Percentiles rank a stretch among this genome's conserved stretches.
Conservation (phyloP, 1,140 invertebrate species). For the Ceratosolen fusciceps region DNA sequence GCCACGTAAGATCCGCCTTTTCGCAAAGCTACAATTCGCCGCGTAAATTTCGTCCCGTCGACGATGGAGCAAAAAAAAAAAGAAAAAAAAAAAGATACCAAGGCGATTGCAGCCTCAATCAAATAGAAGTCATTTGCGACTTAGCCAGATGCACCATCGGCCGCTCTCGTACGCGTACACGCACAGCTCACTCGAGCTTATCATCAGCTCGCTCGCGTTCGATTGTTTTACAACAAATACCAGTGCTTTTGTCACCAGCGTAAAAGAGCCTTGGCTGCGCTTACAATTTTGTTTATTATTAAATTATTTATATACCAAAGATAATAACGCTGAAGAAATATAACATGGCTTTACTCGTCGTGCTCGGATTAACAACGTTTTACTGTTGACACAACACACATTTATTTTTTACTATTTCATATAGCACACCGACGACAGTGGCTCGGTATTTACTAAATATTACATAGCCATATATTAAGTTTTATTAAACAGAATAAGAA, state of each 20-base stretch:
- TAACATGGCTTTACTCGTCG: neutral
- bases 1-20: no score
- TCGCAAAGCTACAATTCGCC: no score
- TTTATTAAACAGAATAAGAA: conserved; percentile 5
- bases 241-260: neutral
- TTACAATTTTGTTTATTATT: neutral
- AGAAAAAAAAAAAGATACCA: neutral
- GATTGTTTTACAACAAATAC: neutral
- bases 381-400: neutral
- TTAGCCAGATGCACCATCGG: neutral
- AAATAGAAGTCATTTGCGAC: neutral
- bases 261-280: neutral
- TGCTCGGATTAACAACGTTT: neutral
- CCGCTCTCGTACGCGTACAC: neutral
- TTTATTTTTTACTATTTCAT: neutral
- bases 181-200: no score
- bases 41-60: no score
- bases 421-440: neutral
- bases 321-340: no score
- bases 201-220: no score
- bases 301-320: no score
- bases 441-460: neutral
- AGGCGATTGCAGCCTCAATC: neutral
- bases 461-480: neutral
- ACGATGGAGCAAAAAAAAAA: no score